Percentiles rank a stretch among this genome's conserved stretches.
These are phyloP conservation scores for Perdita meconis DNA, from an alignment of 2,888 invertebrate genomes.

Conservation along the genomic window DNA sequence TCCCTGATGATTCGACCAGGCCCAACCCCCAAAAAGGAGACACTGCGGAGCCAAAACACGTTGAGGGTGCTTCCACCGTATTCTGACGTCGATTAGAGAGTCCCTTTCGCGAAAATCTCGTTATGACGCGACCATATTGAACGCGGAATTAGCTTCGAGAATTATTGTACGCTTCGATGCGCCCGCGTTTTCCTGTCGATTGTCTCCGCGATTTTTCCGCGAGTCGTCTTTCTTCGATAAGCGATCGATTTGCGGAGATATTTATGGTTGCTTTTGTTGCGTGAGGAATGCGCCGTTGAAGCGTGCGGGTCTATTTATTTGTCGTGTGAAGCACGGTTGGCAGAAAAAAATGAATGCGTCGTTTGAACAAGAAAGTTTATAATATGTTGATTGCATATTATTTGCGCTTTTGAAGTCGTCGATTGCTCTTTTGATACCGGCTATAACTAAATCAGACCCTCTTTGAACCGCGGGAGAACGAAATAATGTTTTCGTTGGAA, in stretches of 20 bases:
- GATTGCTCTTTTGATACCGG: too few relatives aligned
- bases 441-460: too few relatives aligned
- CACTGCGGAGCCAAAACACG: constrained; percentile 23
- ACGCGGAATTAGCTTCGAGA: constrained; percentile 56
- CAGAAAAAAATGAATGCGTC: too few relatives aligned
- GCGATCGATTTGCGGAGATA: neutral
- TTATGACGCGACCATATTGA: constrained; percentile 54
- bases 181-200: constrained; percentile 12
- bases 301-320: too few relatives aligned
- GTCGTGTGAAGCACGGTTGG: too few relatives aligned
- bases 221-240: neutral
- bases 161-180: constrained; percentile 32
- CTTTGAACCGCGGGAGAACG: too few relatives aligned
- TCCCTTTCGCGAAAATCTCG: constrained; percentile 49
- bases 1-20: constrained; percentile 40
- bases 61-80: constrained; percentile 44
- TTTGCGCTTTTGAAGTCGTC: too few relatives aligned
- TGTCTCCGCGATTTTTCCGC: neutral
- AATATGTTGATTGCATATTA: too few relatives aligned
- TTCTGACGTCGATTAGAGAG: constrained; percentile 62
- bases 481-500: too few relatives aligned
- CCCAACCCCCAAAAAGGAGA: constrained; percentile 36
- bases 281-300: neutral
- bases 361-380: too few relatives aligned
- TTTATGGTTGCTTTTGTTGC: too few relatives aligned